Conservation (phyloP, 2,113 vertebrate genomes). For the Brevimyrus niger region DNA sequence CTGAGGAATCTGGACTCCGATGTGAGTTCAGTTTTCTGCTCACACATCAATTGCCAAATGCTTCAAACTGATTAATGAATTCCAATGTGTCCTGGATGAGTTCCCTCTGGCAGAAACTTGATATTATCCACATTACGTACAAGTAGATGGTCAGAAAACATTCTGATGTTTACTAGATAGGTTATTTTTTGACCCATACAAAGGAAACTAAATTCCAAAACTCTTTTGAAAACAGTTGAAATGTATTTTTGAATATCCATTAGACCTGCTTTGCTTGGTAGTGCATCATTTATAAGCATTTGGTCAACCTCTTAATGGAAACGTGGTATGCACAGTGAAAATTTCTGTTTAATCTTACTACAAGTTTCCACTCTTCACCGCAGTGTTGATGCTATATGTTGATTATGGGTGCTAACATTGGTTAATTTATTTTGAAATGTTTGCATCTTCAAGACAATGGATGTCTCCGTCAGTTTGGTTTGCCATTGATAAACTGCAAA, state of each 20-base stretch:
- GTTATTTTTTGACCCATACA: neutral
- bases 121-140: neutral
- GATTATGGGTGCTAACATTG: neutral
- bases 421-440: neutral
- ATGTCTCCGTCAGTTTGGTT: neutral
- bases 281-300: neutral
- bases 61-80: neutral
- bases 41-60: neutral
- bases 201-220: neutral
- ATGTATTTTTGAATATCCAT: neutral
- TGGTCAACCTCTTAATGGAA: neutral
- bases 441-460: neutral
- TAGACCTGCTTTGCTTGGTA: neutral
- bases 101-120: neutral
- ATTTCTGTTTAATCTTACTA: neutral
- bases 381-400: neutral
- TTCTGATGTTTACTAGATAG: neutral
- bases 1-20: neutral
- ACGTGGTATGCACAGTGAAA: neutral
- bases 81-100: neutral
- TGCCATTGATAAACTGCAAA: neutral
- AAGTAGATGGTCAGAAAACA: neutral
- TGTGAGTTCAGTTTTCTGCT: neutral
- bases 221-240: neutral
- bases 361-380: neutral